Conservation (phyloP, 2,113 vertebrate species). For the Sinocyclocheilus anophthalmus region DNA sequence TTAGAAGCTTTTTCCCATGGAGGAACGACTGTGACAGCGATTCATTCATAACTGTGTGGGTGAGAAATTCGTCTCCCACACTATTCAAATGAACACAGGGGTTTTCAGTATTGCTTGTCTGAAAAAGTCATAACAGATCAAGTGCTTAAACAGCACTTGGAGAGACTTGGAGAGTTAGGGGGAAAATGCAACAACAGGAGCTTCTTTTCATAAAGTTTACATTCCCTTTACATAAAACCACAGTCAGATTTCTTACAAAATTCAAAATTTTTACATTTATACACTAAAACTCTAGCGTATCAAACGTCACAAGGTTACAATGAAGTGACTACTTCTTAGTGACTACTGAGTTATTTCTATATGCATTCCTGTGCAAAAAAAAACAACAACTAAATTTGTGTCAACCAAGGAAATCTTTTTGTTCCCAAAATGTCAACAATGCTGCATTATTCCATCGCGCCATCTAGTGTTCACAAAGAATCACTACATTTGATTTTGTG, state of each 20-base stretch:
- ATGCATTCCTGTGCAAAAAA: not conserved
- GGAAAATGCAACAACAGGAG: not conserved
- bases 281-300: not conserved
- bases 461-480: constrained; percentile 22
- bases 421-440: not conserved
- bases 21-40: constrained; percentile 38
- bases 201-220: not conserved
- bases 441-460: constrained; percentile 4
- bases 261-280: not conserved
- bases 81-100: constrained; percentile 52
- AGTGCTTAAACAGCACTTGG: constrained; percentile 49
- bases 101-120: constrained; percentile 54
- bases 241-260: not conserved
- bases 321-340: not conserved
- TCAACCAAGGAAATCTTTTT: not conserved
- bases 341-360: not conserved
- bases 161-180: constrained; percentile 48
- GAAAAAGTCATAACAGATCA: constrained; percentile 52
- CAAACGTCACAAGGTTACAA: not conserved
- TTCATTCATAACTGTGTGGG: constrained; percentile 51
- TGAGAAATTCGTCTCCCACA: constrained; percentile 47
- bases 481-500: not conserved
- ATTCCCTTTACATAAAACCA: not conserved
- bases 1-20: constrained; percentile 18
- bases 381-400: not conserved